phyloP scores from a whole-genome alignment of 2,888 invertebrate species.

The Choristoneura rosaceana region DNA sequence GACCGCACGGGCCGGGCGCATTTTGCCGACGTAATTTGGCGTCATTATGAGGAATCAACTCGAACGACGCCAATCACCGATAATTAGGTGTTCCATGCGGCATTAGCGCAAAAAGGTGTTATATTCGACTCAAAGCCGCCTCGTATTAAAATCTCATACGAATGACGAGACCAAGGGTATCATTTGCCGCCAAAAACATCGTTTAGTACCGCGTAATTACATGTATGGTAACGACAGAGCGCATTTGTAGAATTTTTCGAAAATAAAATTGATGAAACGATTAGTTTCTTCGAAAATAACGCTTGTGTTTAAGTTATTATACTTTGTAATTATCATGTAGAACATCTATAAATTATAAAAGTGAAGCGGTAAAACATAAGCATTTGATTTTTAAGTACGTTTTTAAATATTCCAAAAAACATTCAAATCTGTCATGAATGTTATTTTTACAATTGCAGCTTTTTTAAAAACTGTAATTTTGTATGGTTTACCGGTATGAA shows the following conservation, averaged over 20 bases:
- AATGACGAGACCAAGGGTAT: slow-evolving; percentile 53
- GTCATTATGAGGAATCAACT: slow-evolving; percentile 79
- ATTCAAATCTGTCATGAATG: not conserved
- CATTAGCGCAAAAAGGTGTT: slow-evolving; percentile 79
- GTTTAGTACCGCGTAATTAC: slow-evolving; percentile 61
- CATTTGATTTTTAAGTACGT: not conserved
- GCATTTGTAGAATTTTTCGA: slow-evolving; percentile 44
- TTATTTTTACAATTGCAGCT: not conserved
- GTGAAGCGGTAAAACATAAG: not conserved
- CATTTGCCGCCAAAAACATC: slow-evolving; percentile 65
- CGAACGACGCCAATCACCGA: slow-evolving; percentile 72
- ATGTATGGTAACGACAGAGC: slow-evolving; percentile 47
- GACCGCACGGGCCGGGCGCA: slow-evolving; percentile 65
- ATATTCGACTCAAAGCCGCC: slow-evolving; percentile 60
- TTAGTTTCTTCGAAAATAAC: not conserved
- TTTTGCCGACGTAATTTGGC: slow-evolving; percentile 74
- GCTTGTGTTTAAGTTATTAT: not conserved
- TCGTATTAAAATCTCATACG: slow-evolving; percentile 67
- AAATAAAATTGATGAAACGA: not conserved
- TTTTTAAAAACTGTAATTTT: not conserved
- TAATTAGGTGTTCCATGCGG: slow-evolving; percentile 75
- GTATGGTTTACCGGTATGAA: not conserved
- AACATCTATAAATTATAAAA: not conserved
- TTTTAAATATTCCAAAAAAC: not conserved
- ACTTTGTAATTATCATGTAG: not conserved